Base-by-base conservation (phyloP, 2,113 vertebrate species). In the Turnix velox region DNA sequence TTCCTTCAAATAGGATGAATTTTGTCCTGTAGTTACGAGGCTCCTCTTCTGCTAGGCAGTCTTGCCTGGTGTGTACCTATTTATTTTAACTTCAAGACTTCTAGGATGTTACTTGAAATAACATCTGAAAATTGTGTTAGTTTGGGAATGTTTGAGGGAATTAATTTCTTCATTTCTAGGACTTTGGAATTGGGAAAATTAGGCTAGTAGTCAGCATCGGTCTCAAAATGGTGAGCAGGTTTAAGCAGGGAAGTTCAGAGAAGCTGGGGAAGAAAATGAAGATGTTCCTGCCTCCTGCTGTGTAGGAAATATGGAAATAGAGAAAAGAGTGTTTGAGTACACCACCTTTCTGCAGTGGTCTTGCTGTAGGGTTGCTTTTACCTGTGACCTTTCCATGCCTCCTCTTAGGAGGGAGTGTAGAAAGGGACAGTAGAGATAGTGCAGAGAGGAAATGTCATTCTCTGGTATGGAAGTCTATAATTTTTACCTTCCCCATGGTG, bases 291-390 rank as follows among this genome's bases (percentile, higher is more conserved):
- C 14, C 9, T 42, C 79, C 59, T 59, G 54, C 51, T 42, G 39
- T 3, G 22, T 9, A 46, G 65, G 65, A 90, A 43, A 66, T 17
- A 17, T 4, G 33, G 51, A 1, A 4, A 4, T 6, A 35, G 8
- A 20, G 62, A 42, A 71, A 31, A 0, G 4, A 35, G 31, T 12
- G 22, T 42, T 4, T 9, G 4, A 65, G 51, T 2, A 23, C 14
- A 20, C 1, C 11, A 12, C 8, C 31, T n/a, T 58, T 7, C 68
- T 76, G 30, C 65, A 33, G 54, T 20, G 15, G 14, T 2, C 46
- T 31, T 24, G 13, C 22, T 7, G 5, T 19, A 25, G 0, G 5
- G 51, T 30, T 59, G n/a, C 51, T 82, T 62, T 23, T 61, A 27
- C 28, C n/a, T 22, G 31, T 4, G 31, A 31, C 30, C 27, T 69